phyloP scores from a whole-genome alignment of 53 echinoderm and acorn worm species.

The Actinopyga echinites region DNA sequence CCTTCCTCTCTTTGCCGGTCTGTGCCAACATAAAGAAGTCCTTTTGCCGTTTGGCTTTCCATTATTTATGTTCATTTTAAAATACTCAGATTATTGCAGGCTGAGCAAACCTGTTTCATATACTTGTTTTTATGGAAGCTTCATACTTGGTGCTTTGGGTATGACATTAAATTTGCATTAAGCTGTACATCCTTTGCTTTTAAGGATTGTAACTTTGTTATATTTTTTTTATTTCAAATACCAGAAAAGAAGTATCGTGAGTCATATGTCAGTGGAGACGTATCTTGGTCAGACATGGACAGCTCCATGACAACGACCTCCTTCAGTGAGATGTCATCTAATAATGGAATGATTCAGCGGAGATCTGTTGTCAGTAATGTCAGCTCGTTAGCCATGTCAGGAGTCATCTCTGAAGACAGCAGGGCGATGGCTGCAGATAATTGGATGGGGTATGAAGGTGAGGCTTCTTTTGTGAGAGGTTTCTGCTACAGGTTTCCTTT shows the following conservation, averaged over 20 bases:
- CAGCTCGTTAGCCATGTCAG: constrained; percentile 91
- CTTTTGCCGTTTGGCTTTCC: too few relatives aligned
- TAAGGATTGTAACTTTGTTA: too few relatives aligned
- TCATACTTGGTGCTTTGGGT: too few relatives aligned
- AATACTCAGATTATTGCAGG: too few relatives aligned
- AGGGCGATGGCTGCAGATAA: constrained; percentile 79
- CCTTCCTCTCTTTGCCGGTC: too few relatives aligned
- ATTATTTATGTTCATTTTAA: too few relatives aligned
- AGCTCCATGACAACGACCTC: constrained; percentile 93
- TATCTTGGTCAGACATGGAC: constrained; percentile 94
- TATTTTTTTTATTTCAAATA: neutral
- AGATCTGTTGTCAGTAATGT: constrained; percentile 91
- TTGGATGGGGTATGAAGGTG: constrained; percentile 79
- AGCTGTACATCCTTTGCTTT: too few relatives aligned
- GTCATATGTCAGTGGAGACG: constrained; percentile 95
- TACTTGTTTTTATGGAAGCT: too few relatives aligned
- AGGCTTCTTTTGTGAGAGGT: neutral
- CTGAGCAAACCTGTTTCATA: too few relatives aligned
- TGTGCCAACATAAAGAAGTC: too few relatives aligned
- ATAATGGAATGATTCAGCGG: constrained; percentile 73
- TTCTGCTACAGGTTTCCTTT: too few relatives aligned
- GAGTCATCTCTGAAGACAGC: constrained; percentile 79
- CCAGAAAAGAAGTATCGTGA: constrained; percentile 97
- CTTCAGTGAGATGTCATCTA: constrained; percentile 76
- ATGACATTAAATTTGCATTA: too few relatives aligned